Percentiles rank a stretch among this genome's conserved stretches.
Conservation (phyloP, 2,888 invertebrate genomes). For the Nephrotoma guestfalica region DNA sequence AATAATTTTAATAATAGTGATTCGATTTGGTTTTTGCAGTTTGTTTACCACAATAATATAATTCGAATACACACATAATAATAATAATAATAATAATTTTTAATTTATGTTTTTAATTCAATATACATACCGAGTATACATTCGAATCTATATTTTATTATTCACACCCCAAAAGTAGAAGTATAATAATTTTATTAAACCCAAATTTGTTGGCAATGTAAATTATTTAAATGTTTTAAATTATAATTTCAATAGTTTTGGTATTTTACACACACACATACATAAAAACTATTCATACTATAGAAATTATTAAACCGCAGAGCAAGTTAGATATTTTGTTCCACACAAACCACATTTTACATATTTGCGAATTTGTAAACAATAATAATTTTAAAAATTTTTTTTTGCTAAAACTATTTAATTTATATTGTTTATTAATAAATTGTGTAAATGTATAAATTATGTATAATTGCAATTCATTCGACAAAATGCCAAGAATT, state of each 20-base stretch:
- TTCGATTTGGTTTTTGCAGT: background rate
- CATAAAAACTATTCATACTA: background rate
- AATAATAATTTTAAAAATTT: background rate
- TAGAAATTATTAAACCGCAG: background rate
- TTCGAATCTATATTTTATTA: background rate
- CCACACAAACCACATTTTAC: background rate
- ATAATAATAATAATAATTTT: too few relatives aligned
- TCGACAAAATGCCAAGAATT: too few relatives aligned
- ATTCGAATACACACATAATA: background rate
- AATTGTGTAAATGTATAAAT: too few relatives aligned
- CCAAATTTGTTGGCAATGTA: background rate
- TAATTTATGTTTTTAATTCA: too few relatives aligned
- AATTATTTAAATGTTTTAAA: background rate
- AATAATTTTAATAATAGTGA: background rate
- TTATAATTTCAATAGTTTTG: background rate
- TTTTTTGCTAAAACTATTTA: background rate
- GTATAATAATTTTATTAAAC: background rate
- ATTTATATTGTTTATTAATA: background rate
- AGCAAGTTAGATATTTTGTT: background rate
- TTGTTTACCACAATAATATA: background rate
- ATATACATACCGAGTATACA: too few relatives aligned
- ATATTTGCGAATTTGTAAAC: background rate
- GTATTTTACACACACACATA: background rate
- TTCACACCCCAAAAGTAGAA: background rate
- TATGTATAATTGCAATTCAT: too few relatives aligned